These are phyloP conservation scores for Anas platyrhynchos DNA, from an alignment of 2,113 vertebrate species.

Conservation along the genomic window DNA sequence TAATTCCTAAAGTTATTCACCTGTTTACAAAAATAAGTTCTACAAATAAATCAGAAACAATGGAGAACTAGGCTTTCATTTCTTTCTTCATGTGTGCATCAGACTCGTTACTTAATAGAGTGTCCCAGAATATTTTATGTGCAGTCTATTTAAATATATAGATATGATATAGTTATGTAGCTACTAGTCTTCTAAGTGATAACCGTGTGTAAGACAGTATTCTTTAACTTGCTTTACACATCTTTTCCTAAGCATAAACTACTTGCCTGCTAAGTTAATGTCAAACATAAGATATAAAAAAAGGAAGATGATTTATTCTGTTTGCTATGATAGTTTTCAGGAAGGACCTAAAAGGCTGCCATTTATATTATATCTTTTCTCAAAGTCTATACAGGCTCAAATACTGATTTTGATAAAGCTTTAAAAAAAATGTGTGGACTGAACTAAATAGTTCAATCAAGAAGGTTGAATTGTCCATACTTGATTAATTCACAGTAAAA, in stretches of 20 bases:
- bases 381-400: neutral
- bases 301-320: neutral
- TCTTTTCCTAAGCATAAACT: neutral
- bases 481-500: neutral
- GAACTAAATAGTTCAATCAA: neutral
- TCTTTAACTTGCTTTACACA: neutral
- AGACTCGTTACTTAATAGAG: neutral
- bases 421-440: neutral
- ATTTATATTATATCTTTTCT: neutral
- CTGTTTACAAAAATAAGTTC: neutral
- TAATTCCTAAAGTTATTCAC: neutral
- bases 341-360: neutral
- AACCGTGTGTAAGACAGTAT: neutral
- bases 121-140: neutral
- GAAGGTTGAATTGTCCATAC: neutral
- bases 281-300: neutral
- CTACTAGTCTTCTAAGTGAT: neutral
- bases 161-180: neutral
- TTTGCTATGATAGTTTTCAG: neutral
- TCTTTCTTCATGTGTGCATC: neutral
- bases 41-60: neutral
- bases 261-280: neutral
- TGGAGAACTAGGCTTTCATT: neutral
- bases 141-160: neutral
- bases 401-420: neutral